A percentile compares a stretch with the other conserved stretches of the same genome.
Conservation (phyloP, 2,113 vertebrate genomes). For the Aegithalos caudatus region DNA sequence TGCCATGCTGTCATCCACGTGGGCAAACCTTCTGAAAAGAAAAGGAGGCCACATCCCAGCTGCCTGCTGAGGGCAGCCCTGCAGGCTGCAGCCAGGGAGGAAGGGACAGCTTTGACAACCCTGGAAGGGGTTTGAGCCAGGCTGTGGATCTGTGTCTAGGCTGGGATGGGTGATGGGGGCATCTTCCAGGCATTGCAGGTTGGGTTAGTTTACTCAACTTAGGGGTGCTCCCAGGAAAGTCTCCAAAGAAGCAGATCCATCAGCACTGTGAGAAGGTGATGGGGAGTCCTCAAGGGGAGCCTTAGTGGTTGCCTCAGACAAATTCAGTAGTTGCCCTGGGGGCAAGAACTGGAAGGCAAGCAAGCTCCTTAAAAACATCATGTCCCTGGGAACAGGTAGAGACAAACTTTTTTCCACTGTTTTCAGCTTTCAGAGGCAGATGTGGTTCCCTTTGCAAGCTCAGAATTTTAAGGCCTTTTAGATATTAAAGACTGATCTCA, state of each 20-base stretch:
- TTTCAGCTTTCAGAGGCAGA: not conserved
- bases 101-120: rapidly evolving
- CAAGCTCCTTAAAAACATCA: not conserved
- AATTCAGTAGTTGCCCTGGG: not conserved
- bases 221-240: not conserved
- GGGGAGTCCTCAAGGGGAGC: not conserved
- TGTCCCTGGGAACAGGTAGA: not conserved
- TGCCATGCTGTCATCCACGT: not conserved
- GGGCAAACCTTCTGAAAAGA: not conserved
- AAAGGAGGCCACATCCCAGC: not conserved
- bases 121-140: not conserved
- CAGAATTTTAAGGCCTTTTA: not conserved
- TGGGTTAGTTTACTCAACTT: not conserved
- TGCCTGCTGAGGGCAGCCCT: not conserved
- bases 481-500: not conserved
- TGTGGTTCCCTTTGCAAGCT: not conserved
- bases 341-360: not conserved
- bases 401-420: not conserved
- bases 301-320: not conserved
- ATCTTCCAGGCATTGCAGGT: not conserved
- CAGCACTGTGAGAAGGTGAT: not conserved
- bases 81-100: not conserved
- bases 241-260: not conserved
- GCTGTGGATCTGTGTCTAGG: not conserved
- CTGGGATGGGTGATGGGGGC: not conserved